Conservation (phyloP, 2,797 vertebrate genomes). For the Pachyuromys duprasi region DNA sequence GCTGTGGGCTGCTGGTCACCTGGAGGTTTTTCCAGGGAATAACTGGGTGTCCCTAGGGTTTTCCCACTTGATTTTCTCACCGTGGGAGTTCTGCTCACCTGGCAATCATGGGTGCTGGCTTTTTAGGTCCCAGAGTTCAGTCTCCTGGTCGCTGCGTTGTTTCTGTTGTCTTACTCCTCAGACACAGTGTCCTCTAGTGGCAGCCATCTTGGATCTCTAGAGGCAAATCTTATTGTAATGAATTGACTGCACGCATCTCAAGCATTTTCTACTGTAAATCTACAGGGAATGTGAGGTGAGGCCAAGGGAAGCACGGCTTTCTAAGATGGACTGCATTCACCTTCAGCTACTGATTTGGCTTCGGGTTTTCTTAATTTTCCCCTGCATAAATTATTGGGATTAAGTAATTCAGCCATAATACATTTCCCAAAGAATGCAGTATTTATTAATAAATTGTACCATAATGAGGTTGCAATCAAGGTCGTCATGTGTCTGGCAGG, state of each 20-base stretch:
- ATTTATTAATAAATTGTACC: not conserved
- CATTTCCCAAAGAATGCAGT: not conserved
- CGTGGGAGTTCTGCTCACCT: too few relatives aligned
- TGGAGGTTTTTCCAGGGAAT: too few relatives aligned
- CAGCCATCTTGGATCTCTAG: too few relatives aligned
- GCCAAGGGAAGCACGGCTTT: not conserved
- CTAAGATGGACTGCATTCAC: not conserved
- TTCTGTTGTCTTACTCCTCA: too few relatives aligned
- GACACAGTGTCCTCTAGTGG: too few relatives aligned
- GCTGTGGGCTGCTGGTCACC: too few relatives aligned
- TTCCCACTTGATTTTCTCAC: too few relatives aligned
- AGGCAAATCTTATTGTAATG: rapidly evolving
- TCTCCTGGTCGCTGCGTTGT: too few relatives aligned
- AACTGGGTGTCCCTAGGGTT: too few relatives aligned
- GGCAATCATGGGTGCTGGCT: too few relatives aligned
- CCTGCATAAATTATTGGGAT: not conserved
- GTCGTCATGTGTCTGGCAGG: not conserved
- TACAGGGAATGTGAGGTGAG: not conserved
- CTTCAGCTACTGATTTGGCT: not conserved
- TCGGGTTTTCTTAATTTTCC: not conserved
- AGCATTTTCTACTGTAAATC: rapidly evolving
- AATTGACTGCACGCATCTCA: not conserved
- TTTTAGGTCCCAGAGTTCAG: too few relatives aligned
- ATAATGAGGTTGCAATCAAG: not conserved
- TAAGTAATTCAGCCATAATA: not conserved